Evolutionary conservation across 1,140 invertebrate genomes (phyloP), one percentile per base, ranked within the genome.

Genomic region (Aphelenchoides avenae): DNA sequence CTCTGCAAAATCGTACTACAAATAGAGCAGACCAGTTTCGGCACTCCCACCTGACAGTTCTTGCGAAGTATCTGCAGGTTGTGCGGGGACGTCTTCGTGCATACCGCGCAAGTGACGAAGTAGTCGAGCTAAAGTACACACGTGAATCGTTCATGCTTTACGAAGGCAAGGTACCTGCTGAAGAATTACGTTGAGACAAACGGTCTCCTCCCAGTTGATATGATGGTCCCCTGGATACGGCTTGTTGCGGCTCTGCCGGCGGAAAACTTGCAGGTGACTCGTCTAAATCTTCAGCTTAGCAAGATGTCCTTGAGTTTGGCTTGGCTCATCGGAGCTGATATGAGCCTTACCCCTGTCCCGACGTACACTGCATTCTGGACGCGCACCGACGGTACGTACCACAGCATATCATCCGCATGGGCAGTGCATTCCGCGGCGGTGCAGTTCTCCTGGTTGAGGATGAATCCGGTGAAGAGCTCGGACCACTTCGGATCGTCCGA

Each of bases 121-220:
- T 96, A 99, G 78, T 96, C 89, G 81, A 98, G 40, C 57, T 58
- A 22, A 33, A 44, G 42, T 15, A 3, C 20, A 24, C n/a, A n/a
- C n/a, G n/a, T n/a, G n/a, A n/a, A n/a, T n/a, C n/a, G n/a, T n/a
- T n/a, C n/a, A n/a, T n/a, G 91, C 79, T 83, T 64, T 52, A 78
- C 71, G 40, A 49, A 49, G 22, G 51, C 13, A 49, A 57, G 5
- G 18, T 53, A 83, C 82, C 81, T 96, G 91, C 81, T 98, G 93
- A 73, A 98, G 87, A 62, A 98, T 91, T 66, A 98, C 83, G 82
- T 99, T 98, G 42, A 98, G 83, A 81, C 96, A 98, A 55, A 98
- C 91, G 42, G 93, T 97, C 83, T 98, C 93, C 80, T 97, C 91
- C 93, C 93, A 97, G 81, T 96, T 91, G 68, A 96, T 87, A 73